phyloP scores from a whole-genome alignment of 2,888 invertebrate genomes.

The Nemapogon koenigi region DNA sequence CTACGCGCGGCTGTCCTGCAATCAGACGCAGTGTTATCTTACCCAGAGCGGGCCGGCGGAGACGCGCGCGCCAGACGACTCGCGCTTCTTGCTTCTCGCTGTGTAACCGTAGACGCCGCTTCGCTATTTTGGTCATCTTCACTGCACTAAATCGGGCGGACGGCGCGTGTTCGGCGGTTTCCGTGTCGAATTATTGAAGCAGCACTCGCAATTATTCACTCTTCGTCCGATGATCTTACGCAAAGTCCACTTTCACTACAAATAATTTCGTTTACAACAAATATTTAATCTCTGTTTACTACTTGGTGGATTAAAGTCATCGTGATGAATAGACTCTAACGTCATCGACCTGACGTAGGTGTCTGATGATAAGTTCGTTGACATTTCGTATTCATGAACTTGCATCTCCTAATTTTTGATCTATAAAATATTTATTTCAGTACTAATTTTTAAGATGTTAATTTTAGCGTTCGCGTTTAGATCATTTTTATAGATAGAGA shows the following conservation, averaged over 20 bases:
- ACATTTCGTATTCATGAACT: constrained; percentile 54
- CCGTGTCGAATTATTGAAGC: not conserved
- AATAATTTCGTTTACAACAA: too few species aligned
- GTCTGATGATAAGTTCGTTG: constrained; percentile 56
- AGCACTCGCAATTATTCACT: not conserved
- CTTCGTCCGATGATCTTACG: not conserved
- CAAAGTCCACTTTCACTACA: constrained; percentile 20
- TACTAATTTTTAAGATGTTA: not conserved
- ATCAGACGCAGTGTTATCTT: constrained; percentile 52
- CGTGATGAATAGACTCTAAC: constrained; percentile 28
- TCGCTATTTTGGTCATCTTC: constrained; percentile 59
- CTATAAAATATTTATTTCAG: constrained; percentile 34
- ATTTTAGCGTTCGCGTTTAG: not conserved
- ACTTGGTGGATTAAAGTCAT: too few species aligned
- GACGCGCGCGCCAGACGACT: constrained; percentile 32
- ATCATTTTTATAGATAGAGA: constrained; percentile 11
- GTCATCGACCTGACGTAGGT: constrained; percentile 58
- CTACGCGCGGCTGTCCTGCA: constrained; percentile 50
- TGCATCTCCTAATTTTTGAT: constrained; percentile 45
- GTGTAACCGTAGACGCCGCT: constrained; percentile 62
- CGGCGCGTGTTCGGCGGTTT: constrained; percentile 40
- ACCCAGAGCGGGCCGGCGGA: constrained; percentile 39
- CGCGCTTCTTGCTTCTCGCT: constrained; percentile 33
- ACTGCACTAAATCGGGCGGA: constrained; percentile 65
- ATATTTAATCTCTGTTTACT: too few species aligned